Percentiles rank a stretch among this genome's conserved stretches.
Evolutionary conservation across 2,797 vertebrate species (phyloP).

Genomic region (Geotrypetes seraphini): DNA sequence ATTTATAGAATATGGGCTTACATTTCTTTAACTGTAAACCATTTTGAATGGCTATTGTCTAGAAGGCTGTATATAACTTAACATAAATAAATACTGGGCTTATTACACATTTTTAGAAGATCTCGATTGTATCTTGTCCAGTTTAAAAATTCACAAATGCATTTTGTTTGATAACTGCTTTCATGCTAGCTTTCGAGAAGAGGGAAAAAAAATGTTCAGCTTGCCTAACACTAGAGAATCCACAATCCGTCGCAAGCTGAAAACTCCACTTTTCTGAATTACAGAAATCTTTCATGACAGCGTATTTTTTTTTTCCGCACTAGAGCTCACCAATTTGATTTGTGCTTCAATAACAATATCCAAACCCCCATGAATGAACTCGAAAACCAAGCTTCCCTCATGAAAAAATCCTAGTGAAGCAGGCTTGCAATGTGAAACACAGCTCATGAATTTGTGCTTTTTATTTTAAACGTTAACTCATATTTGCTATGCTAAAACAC

Average conservation of each 20-base stretch:
- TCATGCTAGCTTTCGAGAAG: too few relatives aligned
- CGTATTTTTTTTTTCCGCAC: background rate
- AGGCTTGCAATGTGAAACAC: background rate
- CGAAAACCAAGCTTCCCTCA: background rate
- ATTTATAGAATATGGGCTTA: too few relatives aligned
- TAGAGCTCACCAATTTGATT: background rate
- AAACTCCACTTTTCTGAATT: slow-evolving; percentile 4
- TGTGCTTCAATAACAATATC: background rate
- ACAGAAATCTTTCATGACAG: background rate
- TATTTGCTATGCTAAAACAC: slow-evolving; percentile 30
- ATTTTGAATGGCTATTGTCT: too few relatives aligned
- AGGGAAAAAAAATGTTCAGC: too few relatives aligned
- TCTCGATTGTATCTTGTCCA: too few relatives aligned
- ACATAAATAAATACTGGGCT: too few relatives aligned
- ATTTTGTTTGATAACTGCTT: too few relatives aligned
- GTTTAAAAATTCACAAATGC: too few relatives aligned
- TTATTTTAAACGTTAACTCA: slow-evolving; percentile 21
- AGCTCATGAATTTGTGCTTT: slow-evolving; percentile 9
- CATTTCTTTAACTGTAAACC: too few relatives aligned
- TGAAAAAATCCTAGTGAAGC: background rate
- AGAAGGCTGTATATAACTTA: too few relatives aligned
- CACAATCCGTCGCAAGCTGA: background rate
- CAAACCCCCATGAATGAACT: slow-evolving; percentile 4
- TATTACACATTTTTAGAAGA: too few relatives aligned
- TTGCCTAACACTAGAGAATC: background rate